Evolutionary conservation across 64 coral and sea anemone genomes (phyloP).

Genomic region (Porites australiensis): DNA sequence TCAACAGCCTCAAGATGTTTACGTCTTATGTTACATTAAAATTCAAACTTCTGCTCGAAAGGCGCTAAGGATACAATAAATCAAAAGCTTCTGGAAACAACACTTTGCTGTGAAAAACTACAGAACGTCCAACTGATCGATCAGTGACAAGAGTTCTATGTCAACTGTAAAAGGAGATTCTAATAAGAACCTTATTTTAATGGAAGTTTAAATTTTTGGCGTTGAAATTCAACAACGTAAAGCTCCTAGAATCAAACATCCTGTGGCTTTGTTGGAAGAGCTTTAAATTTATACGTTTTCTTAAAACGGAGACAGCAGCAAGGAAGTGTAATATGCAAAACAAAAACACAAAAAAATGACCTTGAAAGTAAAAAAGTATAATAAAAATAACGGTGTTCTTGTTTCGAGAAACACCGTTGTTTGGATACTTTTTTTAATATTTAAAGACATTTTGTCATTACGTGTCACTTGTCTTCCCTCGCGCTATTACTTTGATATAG

Average conservation of each 20-base stretch:
- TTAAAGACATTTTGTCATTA: no score
- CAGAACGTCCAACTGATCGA: background rate
- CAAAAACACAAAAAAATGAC: no score
- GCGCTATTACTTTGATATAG: no score
- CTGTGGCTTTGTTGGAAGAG: background rate
- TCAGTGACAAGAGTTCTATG: background rate
- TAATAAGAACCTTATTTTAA: background rate
- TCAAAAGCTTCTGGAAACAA: background rate
- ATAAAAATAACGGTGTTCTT: no score
- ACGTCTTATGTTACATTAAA: background rate
- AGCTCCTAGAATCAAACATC: background rate
- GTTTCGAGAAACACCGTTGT: no score
- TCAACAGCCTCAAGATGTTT: background rate
- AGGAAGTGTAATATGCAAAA: no score
- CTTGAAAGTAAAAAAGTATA: no score
- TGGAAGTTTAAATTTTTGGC: background rate
- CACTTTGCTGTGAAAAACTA: background rate
- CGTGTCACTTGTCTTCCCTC: no score
- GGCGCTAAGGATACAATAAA: background rate
- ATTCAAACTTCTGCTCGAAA: background rate
- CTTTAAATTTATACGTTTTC: background rate
- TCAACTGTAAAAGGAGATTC: background rate
- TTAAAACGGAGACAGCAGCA: no score
- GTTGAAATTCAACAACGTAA: constrained; percentile 26
- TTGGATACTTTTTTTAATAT: no score